These are phyloP conservation scores for Nycticorax nycticorax DNA, from an alignment of 2,113 vertebrate genomes.

Conservation along the genomic window DNA sequence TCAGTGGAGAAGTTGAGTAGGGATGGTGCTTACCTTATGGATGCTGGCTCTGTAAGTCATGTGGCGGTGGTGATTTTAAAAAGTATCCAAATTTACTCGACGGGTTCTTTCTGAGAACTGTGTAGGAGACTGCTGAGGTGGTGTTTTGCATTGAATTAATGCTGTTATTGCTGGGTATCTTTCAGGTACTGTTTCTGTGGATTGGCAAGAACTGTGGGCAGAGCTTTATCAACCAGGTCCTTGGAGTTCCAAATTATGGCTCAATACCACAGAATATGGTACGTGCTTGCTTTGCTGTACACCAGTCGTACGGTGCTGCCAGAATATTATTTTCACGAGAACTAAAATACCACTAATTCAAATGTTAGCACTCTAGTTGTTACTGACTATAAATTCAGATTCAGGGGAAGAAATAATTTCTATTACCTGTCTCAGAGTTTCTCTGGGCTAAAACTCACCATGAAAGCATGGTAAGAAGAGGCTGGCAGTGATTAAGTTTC, in stretches of 20 bases:
- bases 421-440: background rate
- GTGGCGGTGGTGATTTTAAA: background rate
- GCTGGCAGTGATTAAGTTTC: background rate
- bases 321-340: background rate
- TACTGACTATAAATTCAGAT: background rate
- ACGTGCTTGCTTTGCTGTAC: slow-evolving; percentile 23
- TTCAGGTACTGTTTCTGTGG: slow-evolving; percentile 90
- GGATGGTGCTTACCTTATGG: slow-evolving; percentile 94
- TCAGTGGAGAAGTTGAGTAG: slow-evolving; percentile 92
- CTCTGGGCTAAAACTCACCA: background rate
- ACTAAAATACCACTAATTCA: background rate
- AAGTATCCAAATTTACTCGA: background rate
- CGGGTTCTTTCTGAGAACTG: background rate
- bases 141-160: background rate
- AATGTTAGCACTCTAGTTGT: background rate
- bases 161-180: background rate
- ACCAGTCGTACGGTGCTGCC: background rate
- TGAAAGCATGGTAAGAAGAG: background rate
- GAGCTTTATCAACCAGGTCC: slow-evolving; percentile 86
- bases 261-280: slow-evolving; percentile 89
- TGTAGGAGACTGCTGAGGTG: background rate
- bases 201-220: slow-evolving; percentile 88
- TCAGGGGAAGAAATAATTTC: background rate
- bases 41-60: slow-evolving; percentile 86
- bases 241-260: slow-evolving; percentile 87